Evolutionary conservation across 1,140 invertebrate genomes (phyloP).

Genomic region (Halyomorpha halys): DNA sequence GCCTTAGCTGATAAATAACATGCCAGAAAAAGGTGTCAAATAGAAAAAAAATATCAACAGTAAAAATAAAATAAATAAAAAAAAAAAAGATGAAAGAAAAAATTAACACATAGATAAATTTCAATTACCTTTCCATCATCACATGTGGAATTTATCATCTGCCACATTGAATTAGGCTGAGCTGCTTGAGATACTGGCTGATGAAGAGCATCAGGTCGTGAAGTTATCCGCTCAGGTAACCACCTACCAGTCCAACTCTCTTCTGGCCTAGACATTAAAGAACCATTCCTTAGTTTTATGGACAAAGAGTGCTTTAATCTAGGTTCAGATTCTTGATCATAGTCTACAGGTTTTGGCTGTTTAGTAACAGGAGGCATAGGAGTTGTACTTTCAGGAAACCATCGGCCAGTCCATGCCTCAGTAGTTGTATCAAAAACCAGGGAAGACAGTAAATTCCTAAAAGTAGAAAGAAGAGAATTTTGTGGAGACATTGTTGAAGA

Average conservation of each 20-base stretch:
- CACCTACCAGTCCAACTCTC: conserved; percentile 6
- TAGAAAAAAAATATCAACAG: not conserved
- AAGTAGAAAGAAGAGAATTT: too few species aligned
- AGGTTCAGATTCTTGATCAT: not conserved
- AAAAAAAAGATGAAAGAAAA: not conserved
- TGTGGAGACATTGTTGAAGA: too few species aligned
- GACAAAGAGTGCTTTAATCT: not conserved
- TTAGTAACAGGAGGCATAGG: conserved; percentile 26
- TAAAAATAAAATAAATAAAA: not conserved
- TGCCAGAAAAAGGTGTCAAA: too few species aligned
- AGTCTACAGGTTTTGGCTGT: not conserved
- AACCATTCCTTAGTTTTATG: not conserved
- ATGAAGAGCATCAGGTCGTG: not conserved
- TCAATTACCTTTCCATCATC: conserved; percentile 55
- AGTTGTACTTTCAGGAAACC: conserved; percentile 37
- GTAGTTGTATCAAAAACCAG: not conserved
- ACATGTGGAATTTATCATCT: conserved; percentile 41
- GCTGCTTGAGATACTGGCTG: not conserved
- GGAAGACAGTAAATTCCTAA: not conserved
- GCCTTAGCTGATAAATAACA: too few species aligned
- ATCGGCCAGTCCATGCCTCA: conserved; percentile 37
- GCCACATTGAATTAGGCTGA: conserved; percentile 29
- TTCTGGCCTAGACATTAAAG: not conserved
- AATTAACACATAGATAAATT: not conserved
- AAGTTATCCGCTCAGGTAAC: conserved; percentile 9